A percentile compares a stretch with the other conserved stretches of the same genome.
Conservation (phyloP, 2,797 vertebrate genomes). For the Microctenopoma lineatum region DNA sequence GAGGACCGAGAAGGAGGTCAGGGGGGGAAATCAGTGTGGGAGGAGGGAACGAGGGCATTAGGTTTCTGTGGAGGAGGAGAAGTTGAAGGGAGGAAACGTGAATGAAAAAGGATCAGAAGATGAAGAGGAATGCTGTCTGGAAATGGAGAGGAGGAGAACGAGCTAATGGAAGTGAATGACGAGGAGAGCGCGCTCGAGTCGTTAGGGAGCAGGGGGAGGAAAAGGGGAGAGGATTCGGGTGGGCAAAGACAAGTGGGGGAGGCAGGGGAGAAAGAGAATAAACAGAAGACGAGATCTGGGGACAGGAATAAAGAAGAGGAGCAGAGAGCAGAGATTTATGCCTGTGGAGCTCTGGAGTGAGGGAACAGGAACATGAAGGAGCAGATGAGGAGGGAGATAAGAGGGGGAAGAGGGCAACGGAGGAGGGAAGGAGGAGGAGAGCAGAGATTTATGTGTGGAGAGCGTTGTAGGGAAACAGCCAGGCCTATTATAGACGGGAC, state of each 20-base stretch:
- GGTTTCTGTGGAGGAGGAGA: neutral
- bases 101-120: too few relatives aligned
- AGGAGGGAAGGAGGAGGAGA: conserved; percentile 32
- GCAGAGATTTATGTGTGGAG: conserved; percentile 71
- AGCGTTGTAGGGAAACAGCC: conserved; percentile 66
- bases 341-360: neutral
- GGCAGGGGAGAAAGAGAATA: too few relatives aligned
- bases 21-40: neutral
- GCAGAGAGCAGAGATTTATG: neutral
- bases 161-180: neutral
- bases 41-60: neutral
- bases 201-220: neutral
- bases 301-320: neutral
- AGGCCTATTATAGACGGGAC: conserved; percentile 69
- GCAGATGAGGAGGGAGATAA: conserved; percentile 1
- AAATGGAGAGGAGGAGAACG: neutral
- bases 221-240: neutral
- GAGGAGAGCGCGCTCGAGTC: neutral
- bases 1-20: conserved; percentile 1
- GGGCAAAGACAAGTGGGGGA: too few relatives aligned
- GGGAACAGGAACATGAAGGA: conserved; percentile 7
- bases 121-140: neutral
- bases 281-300: neutral
- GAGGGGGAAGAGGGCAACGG: neutral
- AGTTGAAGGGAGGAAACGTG: too few relatives aligned